Percentiles rank a stretch among this genome's conserved stretches.
Evolutionary conservation across 1,140 invertebrate genomes (phyloP).

Genomic region (Lepidostoma basale): DNA sequence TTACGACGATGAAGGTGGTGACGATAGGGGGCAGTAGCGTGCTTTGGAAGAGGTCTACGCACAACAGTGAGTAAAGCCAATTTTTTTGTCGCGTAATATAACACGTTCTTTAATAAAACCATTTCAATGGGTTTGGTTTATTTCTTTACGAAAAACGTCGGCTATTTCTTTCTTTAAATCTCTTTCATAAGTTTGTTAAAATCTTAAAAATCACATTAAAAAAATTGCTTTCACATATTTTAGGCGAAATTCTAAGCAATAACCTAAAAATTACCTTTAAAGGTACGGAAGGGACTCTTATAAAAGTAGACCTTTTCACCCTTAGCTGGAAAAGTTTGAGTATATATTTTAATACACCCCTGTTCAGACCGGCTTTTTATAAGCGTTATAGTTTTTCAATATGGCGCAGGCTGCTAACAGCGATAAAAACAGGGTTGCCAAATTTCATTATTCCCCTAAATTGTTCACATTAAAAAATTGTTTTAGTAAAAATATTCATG

Average conservation of each 20-base stretch:
- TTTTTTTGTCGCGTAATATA: too few species aligned
- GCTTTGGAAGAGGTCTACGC: too few species aligned
- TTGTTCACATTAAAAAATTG: too few species aligned
- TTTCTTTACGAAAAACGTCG: neutral
- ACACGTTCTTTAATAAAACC: too few species aligned
- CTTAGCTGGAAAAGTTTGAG: constrained; percentile 2
- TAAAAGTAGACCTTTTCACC: neutral
- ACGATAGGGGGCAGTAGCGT: too few species aligned
- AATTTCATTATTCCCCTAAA: too few species aligned
- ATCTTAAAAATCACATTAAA: neutral
- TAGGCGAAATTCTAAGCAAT: neutral
- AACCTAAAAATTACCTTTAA: neutral
- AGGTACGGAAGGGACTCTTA: neutral
- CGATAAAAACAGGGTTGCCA: neutral
- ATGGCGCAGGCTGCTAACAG: neutral
- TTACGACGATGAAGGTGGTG: too few species aligned
- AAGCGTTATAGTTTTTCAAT: constrained; percentile 31
- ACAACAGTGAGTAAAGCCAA: too few species aligned
- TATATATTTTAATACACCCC: constrained; percentile 26
- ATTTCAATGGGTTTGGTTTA: too few species aligned
- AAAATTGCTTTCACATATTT: neutral
- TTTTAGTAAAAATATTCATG: too few species aligned
- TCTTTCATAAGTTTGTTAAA: neutral
- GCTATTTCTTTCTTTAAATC: neutral
- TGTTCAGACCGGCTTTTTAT: constrained; percentile 8